Conservation (phyloP, 1,140 invertebrate species). For the Cydia pomonella region DNA sequence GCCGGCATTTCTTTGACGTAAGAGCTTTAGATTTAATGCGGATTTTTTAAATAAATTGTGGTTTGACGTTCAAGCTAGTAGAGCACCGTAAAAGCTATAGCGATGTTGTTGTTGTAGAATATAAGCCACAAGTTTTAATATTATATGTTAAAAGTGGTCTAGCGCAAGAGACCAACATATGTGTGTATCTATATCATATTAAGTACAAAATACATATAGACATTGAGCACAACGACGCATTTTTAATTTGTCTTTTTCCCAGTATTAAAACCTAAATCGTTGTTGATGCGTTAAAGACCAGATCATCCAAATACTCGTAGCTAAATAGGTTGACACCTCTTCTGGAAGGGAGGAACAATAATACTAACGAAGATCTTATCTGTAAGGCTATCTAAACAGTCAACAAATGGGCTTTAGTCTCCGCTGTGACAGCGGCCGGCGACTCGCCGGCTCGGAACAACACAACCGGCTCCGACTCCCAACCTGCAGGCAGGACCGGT, state of each 20-base stretch:
- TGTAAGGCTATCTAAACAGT: constrained; percentile 34
- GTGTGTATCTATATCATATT: too few relatives aligned
- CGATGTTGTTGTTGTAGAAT: too few relatives aligned
- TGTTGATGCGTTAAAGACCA: background rate
- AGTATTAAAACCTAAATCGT: background rate
- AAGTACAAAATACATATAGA: too few relatives aligned
- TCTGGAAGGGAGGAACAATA: background rate
- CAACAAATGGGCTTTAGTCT: constrained; percentile 51
- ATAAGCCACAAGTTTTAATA: too few relatives aligned
- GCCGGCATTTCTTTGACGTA: constrained; percentile 45
- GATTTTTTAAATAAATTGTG: background rate
- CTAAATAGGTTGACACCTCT: background rate
- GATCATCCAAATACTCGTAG: background rate
- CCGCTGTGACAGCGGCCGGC: constrained; percentile 45
- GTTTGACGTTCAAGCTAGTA: background rate
- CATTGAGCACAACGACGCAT: too few relatives aligned
- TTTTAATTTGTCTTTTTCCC: too few relatives aligned
- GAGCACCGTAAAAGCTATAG: background rate
- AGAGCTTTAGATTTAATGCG: background rate
- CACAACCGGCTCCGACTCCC: constrained; percentile 41
- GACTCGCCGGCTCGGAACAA: constrained; percentile 46
- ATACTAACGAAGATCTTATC: background rate
- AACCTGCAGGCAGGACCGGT: constrained; percentile 87
- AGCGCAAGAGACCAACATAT: too few relatives aligned
- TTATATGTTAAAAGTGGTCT: too few relatives aligned